These are phyloP conservation scores for Vesta saturnalis DNA, from an alignment of 2,888 invertebrate species.

Conservation along the genomic window DNA sequence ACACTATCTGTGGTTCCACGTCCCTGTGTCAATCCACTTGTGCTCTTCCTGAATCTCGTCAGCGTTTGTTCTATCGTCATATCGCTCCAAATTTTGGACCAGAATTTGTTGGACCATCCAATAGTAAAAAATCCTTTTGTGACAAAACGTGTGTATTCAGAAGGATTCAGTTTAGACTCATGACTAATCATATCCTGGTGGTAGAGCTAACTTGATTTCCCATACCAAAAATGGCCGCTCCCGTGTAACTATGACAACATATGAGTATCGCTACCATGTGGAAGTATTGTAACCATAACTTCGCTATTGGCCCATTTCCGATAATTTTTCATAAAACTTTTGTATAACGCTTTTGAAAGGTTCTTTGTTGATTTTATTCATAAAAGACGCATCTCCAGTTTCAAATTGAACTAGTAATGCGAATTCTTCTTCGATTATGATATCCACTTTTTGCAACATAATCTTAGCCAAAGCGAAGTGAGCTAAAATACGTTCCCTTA, in stretches of 20 bases:
- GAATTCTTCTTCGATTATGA: neutral
- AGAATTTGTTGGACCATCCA: too few species aligned
- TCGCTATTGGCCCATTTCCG: slow-evolving; percentile 43
- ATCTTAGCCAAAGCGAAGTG: slow-evolving; percentile 36
- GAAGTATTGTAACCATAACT: slow-evolving; percentile 48
- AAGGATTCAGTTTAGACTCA: too few species aligned
- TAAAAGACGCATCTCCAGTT: neutral
- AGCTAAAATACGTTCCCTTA: neutral
- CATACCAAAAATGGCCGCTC: slow-evolving; percentile 53
- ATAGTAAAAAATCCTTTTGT: too few species aligned
- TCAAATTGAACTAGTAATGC: too few species aligned
- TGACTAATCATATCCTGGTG: too few species aligned
- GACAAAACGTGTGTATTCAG: too few species aligned
- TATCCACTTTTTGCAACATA: slow-evolving; percentile 12
- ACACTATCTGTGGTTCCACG: too few species aligned
- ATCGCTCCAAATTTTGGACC: too few species aligned
- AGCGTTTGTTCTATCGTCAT: too few species aligned
- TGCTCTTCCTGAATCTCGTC: too few species aligned
- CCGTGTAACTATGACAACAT: slow-evolving; percentile 34
- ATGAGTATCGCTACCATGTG: slow-evolving; percentile 47
- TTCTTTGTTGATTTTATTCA: slow-evolving; percentile 55
- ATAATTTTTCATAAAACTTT: slow-evolving; percentile 57
- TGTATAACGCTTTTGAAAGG: too few species aligned
- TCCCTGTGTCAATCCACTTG: too few species aligned
- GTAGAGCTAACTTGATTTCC: slow-evolving; percentile 52